These are phyloP conservation scores for Platerodrilus igneus DNA, from an alignment of 2,888 invertebrate species.

Conservation along the genomic window DNA sequence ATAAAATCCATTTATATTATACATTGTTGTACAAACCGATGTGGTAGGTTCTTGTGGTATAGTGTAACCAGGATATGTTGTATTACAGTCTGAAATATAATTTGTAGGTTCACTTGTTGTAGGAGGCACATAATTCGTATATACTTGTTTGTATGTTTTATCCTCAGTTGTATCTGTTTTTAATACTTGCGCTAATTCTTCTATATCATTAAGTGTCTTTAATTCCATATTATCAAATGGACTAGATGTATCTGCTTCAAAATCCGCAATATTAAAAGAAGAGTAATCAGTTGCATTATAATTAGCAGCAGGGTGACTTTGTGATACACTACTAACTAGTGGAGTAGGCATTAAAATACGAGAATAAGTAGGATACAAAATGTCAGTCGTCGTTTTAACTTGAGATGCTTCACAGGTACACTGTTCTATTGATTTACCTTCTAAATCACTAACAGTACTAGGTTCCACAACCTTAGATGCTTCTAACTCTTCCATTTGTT, in stretches of 20 bases:
- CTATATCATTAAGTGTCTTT: slow-evolving; percentile 89
- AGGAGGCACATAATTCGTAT: slow-evolving; percentile 19
- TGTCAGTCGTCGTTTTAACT: slow-evolving; percentile 10
- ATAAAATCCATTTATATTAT: slow-evolving; percentile 28
- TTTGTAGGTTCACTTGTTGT: slow-evolving; percentile 23
- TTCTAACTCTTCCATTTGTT: slow-evolving; percentile 44
- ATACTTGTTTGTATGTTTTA: slow-evolving; percentile 14
- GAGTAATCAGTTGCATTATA: slow-evolving; percentile 36
- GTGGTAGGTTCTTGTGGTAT: slow-evolving; percentile 5
- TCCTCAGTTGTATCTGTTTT: slow-evolving; percentile 38
- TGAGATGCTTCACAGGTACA: slow-evolving; percentile 3
- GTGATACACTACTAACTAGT: slow-evolving; percentile 33
- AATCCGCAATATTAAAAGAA: slow-evolving; percentile 64
- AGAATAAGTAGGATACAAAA: slow-evolving; percentile 30
- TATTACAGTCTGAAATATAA: slow-evolving; percentile 24
- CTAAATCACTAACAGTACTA: slow-evolving; percentile 25
- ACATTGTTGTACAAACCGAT: slow-evolving; percentile 15
- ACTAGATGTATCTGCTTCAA: slow-evolving; percentile 87
- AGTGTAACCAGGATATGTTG: slow-evolving; percentile 12
- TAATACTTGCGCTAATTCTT: slow-evolving; percentile 78
- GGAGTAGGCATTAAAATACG: slow-evolving; percentile 49
- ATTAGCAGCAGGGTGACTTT: slow-evolving; percentile 24
- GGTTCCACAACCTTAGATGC: slow-evolving; percentile 18
- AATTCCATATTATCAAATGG: slow-evolving; percentile 92
- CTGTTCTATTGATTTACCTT: slow-evolving; percentile 19